Conservation (phyloP, 53 echinoderm and acorn worm genomes). For the Echinarachnius parma region DNA sequence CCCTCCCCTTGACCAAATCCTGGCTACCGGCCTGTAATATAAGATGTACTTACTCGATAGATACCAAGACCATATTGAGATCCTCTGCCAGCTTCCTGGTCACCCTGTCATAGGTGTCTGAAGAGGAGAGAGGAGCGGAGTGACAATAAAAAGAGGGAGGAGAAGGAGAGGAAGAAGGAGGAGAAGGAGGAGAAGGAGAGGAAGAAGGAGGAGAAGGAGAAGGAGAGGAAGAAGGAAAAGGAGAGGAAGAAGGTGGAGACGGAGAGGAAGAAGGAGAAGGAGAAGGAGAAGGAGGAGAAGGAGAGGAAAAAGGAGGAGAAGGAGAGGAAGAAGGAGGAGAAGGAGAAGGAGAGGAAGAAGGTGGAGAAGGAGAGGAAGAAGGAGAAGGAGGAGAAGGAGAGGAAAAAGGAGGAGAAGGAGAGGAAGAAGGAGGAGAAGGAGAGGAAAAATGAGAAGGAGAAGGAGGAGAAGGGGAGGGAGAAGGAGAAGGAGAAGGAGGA, state of each 20-base stretch:
- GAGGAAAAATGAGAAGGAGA: too few species aligned
- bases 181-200: neutral
- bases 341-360: neutral
- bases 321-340: neutral
- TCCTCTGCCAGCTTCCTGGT: constrained; percentile 62
- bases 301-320: neutral
- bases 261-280: neutral
- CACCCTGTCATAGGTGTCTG: constrained; percentile 56
- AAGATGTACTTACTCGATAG: constrained; percentile 66
- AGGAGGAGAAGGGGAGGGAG: neutral
- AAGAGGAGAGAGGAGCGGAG: neutral
- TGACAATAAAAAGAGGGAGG: neutral
- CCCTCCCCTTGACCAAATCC: too few species aligned
- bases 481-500: neutral
- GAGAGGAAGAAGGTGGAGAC: neutral
- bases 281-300: neutral
- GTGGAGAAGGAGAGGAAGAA: too few species aligned
- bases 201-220: neutral
- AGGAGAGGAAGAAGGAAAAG: neutral
- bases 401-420: neutral
- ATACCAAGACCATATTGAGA: constrained; percentile 62
- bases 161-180: neutral
- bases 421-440: neutral
- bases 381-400: neutral
- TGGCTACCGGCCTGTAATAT: too few species aligned